A percentile compares a stretch with the other conserved stretches of the same genome.
These are phyloP conservation scores for Pseudopleuronectes americanus DNA, from an alignment of 2,797 vertebrate species.

Conservation along the genomic window DNA sequence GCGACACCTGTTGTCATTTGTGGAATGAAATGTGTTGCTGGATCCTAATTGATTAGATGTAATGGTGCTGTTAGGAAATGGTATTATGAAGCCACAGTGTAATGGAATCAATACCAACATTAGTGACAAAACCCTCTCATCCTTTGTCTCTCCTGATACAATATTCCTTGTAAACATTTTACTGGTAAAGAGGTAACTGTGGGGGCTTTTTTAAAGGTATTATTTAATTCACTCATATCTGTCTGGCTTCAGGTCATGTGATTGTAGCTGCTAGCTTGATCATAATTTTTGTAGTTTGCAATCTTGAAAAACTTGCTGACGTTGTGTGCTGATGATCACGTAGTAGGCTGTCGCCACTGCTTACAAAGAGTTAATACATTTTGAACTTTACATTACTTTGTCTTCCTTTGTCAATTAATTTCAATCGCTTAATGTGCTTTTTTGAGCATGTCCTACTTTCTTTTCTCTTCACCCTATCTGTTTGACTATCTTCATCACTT, in stretches of 20 bases:
- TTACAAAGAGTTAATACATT: background rate
- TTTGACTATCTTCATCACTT: constrained; percentile 3
- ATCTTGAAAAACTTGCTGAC: background rate
- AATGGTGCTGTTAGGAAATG: no score
- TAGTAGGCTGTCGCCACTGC: background rate
- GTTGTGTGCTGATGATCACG: background rate
- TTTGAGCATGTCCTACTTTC: no score
- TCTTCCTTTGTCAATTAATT: background rate
- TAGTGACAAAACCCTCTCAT: background rate
- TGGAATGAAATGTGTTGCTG: no score
- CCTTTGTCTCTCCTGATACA: background rate
- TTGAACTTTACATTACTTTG: background rate
- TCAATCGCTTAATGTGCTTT: background rate
- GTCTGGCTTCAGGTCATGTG: background rate
- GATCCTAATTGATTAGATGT: no score
- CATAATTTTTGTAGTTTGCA: constrained; percentile 8
- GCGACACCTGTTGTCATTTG: background rate
- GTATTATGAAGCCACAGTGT: background rate
- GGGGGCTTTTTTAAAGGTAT: constrained; percentile 4
- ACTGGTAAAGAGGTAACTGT: background rate
- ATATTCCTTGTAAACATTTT: background rate
- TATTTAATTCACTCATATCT: constrained; percentile 8
- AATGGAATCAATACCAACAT: constrained; percentile 14
- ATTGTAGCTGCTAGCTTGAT: constrained; percentile 7
- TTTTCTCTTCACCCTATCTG: background rate